Base-by-base conservation (phyloP, 2,888 invertebrate species). In the Clostera curtula region DNA sequence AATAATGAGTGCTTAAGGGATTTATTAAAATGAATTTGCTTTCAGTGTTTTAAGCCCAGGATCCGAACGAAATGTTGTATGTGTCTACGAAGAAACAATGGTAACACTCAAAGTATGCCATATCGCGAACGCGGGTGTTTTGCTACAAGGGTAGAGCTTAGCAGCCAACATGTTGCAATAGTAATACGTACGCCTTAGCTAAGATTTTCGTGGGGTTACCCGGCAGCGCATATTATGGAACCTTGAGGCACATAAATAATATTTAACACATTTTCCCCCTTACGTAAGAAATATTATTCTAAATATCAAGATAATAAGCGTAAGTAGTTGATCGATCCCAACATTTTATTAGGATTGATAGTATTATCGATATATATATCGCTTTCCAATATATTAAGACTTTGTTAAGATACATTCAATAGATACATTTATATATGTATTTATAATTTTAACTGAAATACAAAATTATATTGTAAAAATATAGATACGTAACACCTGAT, bases 231-330 rank as follows among this genome's bases (percentile, higher is more conserved):
- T 67, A 68, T 64, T 63, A 57, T 64, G 61, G 56, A 52, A 64
- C 43, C 48, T 68, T 47, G 74, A 80, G 80, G 79, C 80, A 80
- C 80, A 63, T 65, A 59, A 66, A n/a, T 54, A 56, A 61, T 61
- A 58, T 61, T 63, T 68, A 56, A 69, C 68, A 71, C 52, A 65
- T 58, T 56, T 63, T 49, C 62, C 15, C 44, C 60, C 67, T 70
- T 72, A 79, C 30, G 60, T 71, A 63, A 72, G 65, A 71, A 64
- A 62, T 66, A 59, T 52, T 50, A 73, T 54, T 66, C 71, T 79
- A 75, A 64, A 73, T 77, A 77, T 71, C 68, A 61, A 75, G 73
- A 73, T 82, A 82, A 74, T 82, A 82, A 82, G 82, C 82, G 82
- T 82, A 82, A 73, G 71, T 70, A 66, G 47, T 65, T 60, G 56